Evolutionary conservation across 2,797 vertebrate genomes (phyloP).

Genomic region (Tangara arthus): DNA sequence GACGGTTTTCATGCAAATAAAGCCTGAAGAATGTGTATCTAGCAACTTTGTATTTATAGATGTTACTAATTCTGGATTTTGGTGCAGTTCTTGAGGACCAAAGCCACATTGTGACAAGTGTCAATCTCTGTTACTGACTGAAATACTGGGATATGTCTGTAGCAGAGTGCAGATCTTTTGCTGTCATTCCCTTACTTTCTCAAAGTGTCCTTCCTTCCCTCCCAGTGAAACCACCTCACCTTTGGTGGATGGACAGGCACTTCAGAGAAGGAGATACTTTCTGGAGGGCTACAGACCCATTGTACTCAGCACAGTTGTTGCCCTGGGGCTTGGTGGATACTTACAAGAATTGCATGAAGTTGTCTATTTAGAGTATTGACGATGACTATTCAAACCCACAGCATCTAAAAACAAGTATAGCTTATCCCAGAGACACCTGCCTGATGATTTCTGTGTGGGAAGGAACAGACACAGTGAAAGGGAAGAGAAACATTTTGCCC

Average conservation of each 20-base stretch:
- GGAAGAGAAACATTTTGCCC: conserved; percentile 11
- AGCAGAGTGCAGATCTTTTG: background rate
- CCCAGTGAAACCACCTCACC: background rate
- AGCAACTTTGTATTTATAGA: background rate
- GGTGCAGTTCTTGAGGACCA: background rate
- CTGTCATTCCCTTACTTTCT: background rate
- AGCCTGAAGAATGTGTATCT: background rate
- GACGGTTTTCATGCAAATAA: background rate
- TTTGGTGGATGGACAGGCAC: background rate
- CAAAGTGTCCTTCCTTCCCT: background rate
- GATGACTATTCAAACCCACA: conserved; percentile 16
- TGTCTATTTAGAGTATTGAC: conserved; percentile 32
- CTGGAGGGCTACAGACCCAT: background rate
- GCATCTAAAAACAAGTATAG: conserved; percentile 47
- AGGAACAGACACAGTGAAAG: conserved; percentile 56
- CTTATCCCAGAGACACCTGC: conserved; percentile 50
- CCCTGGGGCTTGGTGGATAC: background rate
- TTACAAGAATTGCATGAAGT: background rate
- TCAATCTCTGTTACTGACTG: background rate
- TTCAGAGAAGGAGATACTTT: background rate
- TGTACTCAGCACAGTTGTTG: background rate
- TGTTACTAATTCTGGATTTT: background rate
- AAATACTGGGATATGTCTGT: background rate
- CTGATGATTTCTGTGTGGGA: conserved; percentile 42
- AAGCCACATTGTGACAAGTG: background rate